Percentiles rank a stretch among this genome's conserved stretches.
phyloP scores from a whole-genome alignment of 2,113 vertebrate species.

The Sorex fumeus region DNA sequence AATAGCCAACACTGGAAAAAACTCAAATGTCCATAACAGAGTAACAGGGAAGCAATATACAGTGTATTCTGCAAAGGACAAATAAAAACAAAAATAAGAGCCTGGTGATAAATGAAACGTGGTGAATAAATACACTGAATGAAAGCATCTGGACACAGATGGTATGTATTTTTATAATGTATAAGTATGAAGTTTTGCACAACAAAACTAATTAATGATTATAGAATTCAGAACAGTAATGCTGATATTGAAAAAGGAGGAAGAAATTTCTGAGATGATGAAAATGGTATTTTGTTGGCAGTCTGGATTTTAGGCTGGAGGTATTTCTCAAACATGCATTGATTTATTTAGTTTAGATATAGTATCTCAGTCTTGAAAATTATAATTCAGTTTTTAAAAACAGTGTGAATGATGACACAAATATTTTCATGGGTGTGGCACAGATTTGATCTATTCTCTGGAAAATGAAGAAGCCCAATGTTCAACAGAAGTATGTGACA shows the following conservation, averaged over 20 bases:
- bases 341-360: not conserved
- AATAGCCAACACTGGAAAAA: not conserved
- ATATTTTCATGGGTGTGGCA: not conserved
- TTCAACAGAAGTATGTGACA: not conserved
- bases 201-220: not conserved
- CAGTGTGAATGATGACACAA: not conserved
- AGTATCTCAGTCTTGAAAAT: not conserved
- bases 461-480: not conserved
- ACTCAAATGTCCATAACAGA: not conserved
- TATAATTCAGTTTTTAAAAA: not conserved
- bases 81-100: slow-evolving; percentile 47
- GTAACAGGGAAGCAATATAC: not conserved
- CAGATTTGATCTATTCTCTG: not conserved
- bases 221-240: not conserved
- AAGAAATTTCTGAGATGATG: not conserved
- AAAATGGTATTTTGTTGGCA: not conserved
- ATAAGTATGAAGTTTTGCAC: not conserved
- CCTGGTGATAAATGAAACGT: not conserved
- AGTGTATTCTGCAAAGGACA: not conserved
- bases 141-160: not conserved
- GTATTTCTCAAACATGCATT: not conserved
- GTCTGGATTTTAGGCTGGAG: not conserved
- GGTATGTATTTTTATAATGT: not conserved
- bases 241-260: not conserved
- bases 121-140: not conserved